Conservation (phyloP, 2,888 invertebrate species). For the Hyalella azteca region DNA sequence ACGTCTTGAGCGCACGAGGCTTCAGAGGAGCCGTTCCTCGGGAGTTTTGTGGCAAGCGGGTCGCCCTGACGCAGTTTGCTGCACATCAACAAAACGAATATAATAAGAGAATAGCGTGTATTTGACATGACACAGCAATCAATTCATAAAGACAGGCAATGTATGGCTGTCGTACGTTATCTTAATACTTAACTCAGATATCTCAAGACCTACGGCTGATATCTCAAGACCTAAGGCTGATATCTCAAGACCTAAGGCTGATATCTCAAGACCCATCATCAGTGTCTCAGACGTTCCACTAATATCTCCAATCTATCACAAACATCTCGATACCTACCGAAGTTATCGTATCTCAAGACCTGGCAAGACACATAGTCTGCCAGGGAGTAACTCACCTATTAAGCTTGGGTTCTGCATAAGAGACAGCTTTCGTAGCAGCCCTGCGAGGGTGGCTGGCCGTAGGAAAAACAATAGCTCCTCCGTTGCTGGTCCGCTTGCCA, state of each 20-base stretch:
- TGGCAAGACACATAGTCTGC: background rate
- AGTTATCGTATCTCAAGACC: background rate
- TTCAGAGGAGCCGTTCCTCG: no score
- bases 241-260: background rate
- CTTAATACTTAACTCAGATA: background rate
- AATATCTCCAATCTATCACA: background rate
- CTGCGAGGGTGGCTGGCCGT: conserved; percentile 2
- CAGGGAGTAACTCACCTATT: background rate
- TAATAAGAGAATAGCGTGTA: no score
- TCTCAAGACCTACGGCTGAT: background rate
- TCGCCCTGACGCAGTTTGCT: conserved; percentile 21
- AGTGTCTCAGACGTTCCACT: background rate
- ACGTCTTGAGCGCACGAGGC: no score
- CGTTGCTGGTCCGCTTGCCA: background rate
- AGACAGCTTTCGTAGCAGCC: background rate
- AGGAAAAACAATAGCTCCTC: background rate
- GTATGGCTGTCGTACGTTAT: background rate
- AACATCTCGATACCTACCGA: background rate
- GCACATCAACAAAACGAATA: no score
- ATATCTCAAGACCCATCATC: background rate
- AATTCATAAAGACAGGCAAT: background rate
- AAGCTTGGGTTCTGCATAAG: background rate
- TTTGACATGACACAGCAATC: background rate
- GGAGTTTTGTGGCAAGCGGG: background rate
- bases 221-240: background rate